Base-by-base conservation (phyloP, 1,140 invertebrate species). In the Drosophila rhopaloa region DNA sequence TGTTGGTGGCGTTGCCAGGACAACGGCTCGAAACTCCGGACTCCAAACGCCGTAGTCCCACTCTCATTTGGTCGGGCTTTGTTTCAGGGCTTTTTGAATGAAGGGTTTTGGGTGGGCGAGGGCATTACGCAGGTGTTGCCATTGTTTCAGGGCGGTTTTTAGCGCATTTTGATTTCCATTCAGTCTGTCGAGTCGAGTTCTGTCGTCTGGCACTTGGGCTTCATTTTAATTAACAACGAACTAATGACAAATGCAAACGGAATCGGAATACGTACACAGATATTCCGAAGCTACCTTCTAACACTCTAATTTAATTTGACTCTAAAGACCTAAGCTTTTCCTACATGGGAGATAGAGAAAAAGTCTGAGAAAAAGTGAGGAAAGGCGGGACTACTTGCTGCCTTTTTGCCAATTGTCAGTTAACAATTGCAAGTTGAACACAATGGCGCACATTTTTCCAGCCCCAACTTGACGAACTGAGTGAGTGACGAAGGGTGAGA, bases 141-240 rank as follows among this genome's bases (percentile, higher is more conserved):
- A 73, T 88, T 88, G 80, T 88, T 89, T 72, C 19, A 58, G 83
- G 79, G 83, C 79, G 83, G 83, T 82, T 86, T 85, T 86, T 86
- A 86, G 82, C 84, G 84, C 79, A 77, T 77, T 77, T 77, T 77
- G 76, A 88, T 83, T 86, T 79, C 70, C 76, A 88, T 82, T 83
- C 51, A 58, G 7, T 77, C 61, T 55, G 74, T 48, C 41, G 40
- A 71, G 67, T 71, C 67, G 51, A 57, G 65, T 47, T 51, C 47
- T 61, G 74, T 75, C 82, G 76, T 51, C 75, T 72, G 56, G 71
- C 80, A 83, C 79, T 88, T 88, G 71, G 62, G 75, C 54, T 80
- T 76, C 84, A 83, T 83, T 88, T 88, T 88, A 88, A 88, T 88
- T 88, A 88, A 88, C 84, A 88, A 88, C 84, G 76, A 88, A 88